Evolutionary conservation across 2,113 vertebrate species (phyloP).

Genomic region (Thamnophis sirtalis): DNA sequence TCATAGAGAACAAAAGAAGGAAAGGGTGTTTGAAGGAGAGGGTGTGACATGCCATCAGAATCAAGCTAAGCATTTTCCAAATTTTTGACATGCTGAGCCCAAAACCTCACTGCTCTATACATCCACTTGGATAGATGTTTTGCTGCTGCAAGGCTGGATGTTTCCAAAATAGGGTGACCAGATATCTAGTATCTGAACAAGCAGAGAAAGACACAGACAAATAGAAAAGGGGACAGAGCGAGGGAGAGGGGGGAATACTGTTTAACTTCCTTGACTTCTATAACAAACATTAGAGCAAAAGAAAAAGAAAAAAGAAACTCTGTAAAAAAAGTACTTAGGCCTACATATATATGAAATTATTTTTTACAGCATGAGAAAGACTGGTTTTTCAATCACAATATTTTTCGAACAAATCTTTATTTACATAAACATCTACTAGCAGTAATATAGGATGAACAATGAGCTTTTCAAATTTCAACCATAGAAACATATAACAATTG

Average conservation of each 20-base stretch:
- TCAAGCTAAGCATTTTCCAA: neutral
- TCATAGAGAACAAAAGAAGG: neutral
- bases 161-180: neutral
- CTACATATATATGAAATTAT: neutral
- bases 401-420: neutral
- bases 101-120: constrained; percentile 6
- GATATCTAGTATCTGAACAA: neutral
- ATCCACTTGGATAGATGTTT: constrained; percentile 46
- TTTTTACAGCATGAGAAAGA: neutral
- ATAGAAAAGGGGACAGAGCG: neutral
- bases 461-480: neutral
- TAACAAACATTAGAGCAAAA: neutral
- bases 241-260: neutral
- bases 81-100: neutral
- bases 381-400: neutral
- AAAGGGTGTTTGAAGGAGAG: neutral
- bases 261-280: neutral
- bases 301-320: neutral
- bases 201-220: neutral
- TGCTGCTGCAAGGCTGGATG: neutral
- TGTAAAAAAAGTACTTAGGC: neutral
- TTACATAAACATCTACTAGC: neutral
- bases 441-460: neutral
- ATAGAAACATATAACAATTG: neutral
- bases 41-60: neutral